Conservation (phyloP, 1,140 invertebrate species). For the Achatina immaculata region DNA sequence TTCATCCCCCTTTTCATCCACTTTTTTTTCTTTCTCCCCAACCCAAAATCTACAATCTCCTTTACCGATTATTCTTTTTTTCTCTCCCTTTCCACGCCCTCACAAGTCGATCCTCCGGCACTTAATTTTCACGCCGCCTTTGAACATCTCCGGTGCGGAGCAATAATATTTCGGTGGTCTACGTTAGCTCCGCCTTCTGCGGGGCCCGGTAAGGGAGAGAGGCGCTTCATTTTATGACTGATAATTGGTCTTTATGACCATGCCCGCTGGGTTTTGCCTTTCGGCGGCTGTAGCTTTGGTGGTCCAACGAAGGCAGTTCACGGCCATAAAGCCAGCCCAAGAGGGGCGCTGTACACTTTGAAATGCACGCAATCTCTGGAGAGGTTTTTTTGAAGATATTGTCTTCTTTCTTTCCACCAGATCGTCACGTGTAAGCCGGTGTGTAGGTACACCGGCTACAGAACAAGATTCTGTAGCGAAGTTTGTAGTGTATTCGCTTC, state of each 20-base stretch:
- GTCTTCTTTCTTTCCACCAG: too few species aligned
- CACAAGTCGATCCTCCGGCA: background rate
- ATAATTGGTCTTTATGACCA: background rate
- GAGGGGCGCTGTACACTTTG: background rate
- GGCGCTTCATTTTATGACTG: background rate
- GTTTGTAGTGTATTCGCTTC: too few species aligned
- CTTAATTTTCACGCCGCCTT: background rate
- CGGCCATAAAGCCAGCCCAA: background rate
- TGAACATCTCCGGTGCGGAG: background rate
- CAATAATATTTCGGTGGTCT: background rate
- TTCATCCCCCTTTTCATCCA: too few species aligned
- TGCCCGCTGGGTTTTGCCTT: background rate
- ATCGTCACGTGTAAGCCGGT: too few species aligned
- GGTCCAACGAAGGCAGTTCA: background rate
- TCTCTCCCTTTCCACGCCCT: background rate
- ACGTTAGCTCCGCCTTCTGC: background rate
- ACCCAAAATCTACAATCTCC: too few species aligned
- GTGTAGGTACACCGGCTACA: too few species aligned
- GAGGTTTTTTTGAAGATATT: background rate
- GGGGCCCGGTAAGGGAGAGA: background rate
- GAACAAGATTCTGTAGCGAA: too few species aligned
- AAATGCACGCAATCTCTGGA: background rate
- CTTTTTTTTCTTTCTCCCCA: too few species aligned
- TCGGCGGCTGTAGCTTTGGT: background rate
- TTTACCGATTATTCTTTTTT: too few species aligned